Evolutionary conservation across 2,888 invertebrate species (phyloP), one percentile per base, ranked within the genome.

Genomic region (Podotricha telesiphe): DNA sequence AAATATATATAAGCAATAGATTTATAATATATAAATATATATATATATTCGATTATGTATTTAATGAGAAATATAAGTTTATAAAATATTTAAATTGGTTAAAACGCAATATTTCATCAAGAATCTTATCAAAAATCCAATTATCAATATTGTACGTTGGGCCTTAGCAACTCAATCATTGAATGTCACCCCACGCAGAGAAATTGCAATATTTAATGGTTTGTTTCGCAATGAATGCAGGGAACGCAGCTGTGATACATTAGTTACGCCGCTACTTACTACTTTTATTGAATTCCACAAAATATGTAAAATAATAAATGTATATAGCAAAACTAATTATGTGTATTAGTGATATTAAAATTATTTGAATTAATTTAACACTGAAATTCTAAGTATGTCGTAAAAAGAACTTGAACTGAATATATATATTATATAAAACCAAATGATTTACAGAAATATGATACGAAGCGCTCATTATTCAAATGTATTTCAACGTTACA

Each of bases 151-250:
- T 67, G 68, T 71, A 59, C 63, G 65, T 62, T 51, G 64, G 68
- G 73, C 73, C 67, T 74, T 74, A 75, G 74, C 75, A 69, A 74
- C 75, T 76, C 83, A 84, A 84, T 85, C 78, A 86, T 83, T 81
- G 79, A 79, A 79, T 76, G 77, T 69, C 74, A 72, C 79, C 76
- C 85, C 82, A 80, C 75, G 72, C 73, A 71, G 73, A 74, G 71
- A 74, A 76, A 76, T 76, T 75, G 78, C 78, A 76, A 79, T 80
- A 80, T 81, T 82, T 84, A 84, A 88, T 87, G 86, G 86, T 88
- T 88, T 86, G 85, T 89, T 86, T 85, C 77, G 87, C 85, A 88
- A 89, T 89, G 89, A 89, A 86, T 80, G 75, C 73, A 73, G 77
- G 75, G 75, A 81, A 79, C 84, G 85, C 91, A 91, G 89, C 89